Evolutionary conservation across 2,888 invertebrate genomes (phyloP), one percentile per base, ranked within the genome.

Genomic region (Bellardia bayeri): DNA sequence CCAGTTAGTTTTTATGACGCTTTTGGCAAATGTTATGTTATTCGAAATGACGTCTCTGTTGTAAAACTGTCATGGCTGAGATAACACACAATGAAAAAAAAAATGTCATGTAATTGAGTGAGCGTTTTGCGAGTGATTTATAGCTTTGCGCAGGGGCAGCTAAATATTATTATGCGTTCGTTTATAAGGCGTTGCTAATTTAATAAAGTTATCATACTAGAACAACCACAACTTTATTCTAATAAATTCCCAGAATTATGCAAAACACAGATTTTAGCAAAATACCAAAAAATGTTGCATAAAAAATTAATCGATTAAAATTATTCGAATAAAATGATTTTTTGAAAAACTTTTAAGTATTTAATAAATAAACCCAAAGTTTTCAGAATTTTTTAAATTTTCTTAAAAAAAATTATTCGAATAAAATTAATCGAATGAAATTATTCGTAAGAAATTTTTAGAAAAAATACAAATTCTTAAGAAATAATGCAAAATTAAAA

Each of bases 51-150:
- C 87, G 87, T 87, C 74, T 85, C 61, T 68, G 63, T 61, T 84
- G 81, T 87, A 58, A 86, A 83, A 58, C 74, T 87, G 85, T 79
- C 85, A 85, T 51, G 68, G 74, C 63, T 87, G 84, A 84, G 84
- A 84, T 80, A 87, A 79, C 69, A 83, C 33, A 56, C 61, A 61
- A 42, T 13, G 49, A 14, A 4, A 64, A 78, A 72, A 82, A 87
- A 51, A 69, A 85, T 14, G 51, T n/a, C 66, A 74, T 56, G 37
- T 33, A 42, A 37, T 51, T 6, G 23, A 23, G 42, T n/a, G 40
- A 11, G 13, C 11, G 56, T 72, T 49, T 68, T 4, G 68, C n/a
- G 56, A 58, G 51, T 64, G 56, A 69, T 80, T 66, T 80, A 75
- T 81, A 33, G 4, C 8, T 54, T 11, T 14, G 74, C 42, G 61